phyloP scores from a whole-genome alignment of 1,140 invertebrate species.

The Asbolus verrucosus region DNA sequence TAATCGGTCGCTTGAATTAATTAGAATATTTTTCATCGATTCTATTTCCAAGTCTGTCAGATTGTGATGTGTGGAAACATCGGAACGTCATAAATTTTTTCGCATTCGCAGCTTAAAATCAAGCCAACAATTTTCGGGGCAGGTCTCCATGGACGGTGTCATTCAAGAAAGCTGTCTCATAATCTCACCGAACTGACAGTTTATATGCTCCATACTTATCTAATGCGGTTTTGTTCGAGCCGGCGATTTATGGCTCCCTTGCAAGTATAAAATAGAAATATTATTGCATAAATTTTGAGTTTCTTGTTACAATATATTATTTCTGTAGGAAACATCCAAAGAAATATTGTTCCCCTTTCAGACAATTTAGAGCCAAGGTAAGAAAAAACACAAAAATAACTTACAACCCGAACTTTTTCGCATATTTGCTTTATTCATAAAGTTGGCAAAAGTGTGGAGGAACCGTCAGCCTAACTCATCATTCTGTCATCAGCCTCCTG shows the following conservation, averaged over 20 bases:
- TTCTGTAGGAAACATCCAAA: slow-evolving; percentile 33
- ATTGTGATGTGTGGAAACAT: too few relatives aligned
- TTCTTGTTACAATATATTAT: slow-evolving; percentile 37
- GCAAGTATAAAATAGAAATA: slow-evolving; percentile 35
- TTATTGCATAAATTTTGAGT: slow-evolving; percentile 28
- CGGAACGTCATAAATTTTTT: too few relatives aligned
- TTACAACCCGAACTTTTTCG: slow-evolving; percentile 19
- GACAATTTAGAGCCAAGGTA: slow-evolving; percentile 5
- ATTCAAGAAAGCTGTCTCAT: too few relatives aligned
- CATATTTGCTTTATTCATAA: slow-evolving; percentile 39
- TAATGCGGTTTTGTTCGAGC: slow-evolving; percentile 22
- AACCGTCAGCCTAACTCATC: slow-evolving; percentile 21
- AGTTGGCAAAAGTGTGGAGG: slow-evolving; percentile 15
- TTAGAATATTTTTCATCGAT: not conserved
- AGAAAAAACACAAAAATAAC: slow-evolving; percentile 15
- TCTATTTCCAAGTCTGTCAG: too few relatives aligned
- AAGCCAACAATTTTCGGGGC: too few relatives aligned
- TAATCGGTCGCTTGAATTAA: too few relatives aligned
- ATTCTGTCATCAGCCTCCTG: slow-evolving; percentile 27
- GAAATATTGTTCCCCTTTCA: slow-evolving; percentile 37
- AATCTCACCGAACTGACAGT: too few relatives aligned
- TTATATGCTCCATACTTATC: too few relatives aligned
- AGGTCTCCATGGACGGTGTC: too few relatives aligned
- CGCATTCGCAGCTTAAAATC: too few relatives aligned
- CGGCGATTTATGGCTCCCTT: slow-evolving; percentile 29